Evolutionary conservation across 2,797 vertebrate species (phyloP), one percentile per base, ranked within the genome.

Genomic region (Labroides dimidiatus): DNA sequence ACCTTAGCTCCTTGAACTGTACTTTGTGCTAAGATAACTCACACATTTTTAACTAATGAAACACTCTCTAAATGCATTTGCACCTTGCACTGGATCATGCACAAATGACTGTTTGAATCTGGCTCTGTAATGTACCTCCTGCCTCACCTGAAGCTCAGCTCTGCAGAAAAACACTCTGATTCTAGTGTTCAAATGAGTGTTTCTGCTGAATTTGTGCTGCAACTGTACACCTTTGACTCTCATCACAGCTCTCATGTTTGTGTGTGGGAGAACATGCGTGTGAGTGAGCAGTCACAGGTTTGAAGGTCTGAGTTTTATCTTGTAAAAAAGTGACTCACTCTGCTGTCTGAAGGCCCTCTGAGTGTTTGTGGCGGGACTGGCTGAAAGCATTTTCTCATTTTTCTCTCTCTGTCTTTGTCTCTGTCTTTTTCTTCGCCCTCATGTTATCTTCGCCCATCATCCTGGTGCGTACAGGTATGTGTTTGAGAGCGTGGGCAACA

Each of bases 401-500:
- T 62, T 74, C 36, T 41, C 24, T 50, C 33, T 57, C n/a, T 68
- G 37, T 54, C 42, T 54, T 16, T 47, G 13, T 48, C 5, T 47
- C 0, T 60, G 19, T 37, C 2, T 53, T 47, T 65, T 20, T 72
- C 33, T 51, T 27, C 14, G 19, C 63, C 68, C 24, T 64, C 13
- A 2, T 53, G 49, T 64, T 39, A 67, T 69, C 71, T 53, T 36
- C 69, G 73, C 62, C 65, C 64, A 10, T 62, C 52, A 2, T 80
- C 62, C 62, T 41, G 1, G 13, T 56, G 75, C 21, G 16, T 15
- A 27, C 88, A 98, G 96, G 86, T 96, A 95, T n/a, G 82, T 96
- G 78, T 96, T 98, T 81, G 96, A 98, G 91, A 94, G 93, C 16
- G 90, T 96, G 37, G 96, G 96, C 37, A 94, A 95, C 81, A 95